phyloP scores from a whole-genome alignment of 2,113 vertebrate species.

The Oncorhynchus tshawytscha region DNA sequence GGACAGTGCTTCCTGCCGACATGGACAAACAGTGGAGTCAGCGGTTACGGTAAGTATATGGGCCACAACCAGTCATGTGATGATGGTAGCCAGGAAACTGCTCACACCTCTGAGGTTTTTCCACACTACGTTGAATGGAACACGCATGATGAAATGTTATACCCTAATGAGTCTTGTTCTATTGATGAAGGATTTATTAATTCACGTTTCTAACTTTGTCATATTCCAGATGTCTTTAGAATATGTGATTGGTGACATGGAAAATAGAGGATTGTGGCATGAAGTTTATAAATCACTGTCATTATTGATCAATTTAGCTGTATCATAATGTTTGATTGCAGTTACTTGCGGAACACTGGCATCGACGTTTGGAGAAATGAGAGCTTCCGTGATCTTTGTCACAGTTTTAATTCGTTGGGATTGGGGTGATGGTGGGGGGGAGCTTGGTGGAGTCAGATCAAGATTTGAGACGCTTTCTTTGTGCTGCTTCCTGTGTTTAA shows the following conservation, averaged over 20 bases:
- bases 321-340: no score
- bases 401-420: slow-evolving; percentile 53
- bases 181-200: neutral
- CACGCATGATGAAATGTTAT: neutral
- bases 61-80: slow-evolving; percentile 13
- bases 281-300: neutral
- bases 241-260: neutral
- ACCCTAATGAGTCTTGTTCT: neutral
- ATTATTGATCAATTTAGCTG: no score
- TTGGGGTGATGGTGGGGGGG: slow-evolving; percentile 18
- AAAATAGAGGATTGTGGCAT: neutral
- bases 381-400: neutral
- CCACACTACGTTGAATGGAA: neutral
- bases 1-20: slow-evolving; percentile 77
- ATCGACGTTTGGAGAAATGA: no score
- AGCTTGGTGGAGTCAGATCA: slow-evolving; percentile 49
- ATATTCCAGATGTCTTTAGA: neutral
- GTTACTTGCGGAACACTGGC: no score
- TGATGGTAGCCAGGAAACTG: slow-evolving; percentile 22
- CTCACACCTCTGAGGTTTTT: neutral
- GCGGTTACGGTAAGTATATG: slow-evolving; percentile 22
- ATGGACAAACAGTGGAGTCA: slow-evolving; percentile 13
- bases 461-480: slow-evolving; percentile 43
- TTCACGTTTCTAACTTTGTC: neutral
- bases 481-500: slow-evolving; percentile 51